Conservation (phyloP, 2,888 invertebrate species). For the Drosophila bunnanda region DNA sequence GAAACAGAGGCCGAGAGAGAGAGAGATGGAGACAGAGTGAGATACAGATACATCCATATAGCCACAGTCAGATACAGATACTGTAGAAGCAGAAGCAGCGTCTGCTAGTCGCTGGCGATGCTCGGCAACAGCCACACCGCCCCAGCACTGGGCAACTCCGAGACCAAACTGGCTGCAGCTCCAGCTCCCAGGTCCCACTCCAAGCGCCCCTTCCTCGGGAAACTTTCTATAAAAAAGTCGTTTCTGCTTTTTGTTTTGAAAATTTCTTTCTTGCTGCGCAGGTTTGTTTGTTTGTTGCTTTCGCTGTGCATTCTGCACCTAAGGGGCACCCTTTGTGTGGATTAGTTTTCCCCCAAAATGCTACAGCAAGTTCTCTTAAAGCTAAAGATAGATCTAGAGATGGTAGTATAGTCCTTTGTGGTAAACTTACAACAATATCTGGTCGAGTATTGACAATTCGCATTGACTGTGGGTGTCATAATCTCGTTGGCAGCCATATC, state of each 20-base stretch:
- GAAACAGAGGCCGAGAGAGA: background rate
- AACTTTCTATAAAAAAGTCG: constrained; percentile 59
- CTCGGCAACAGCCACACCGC: constrained; percentile 65
- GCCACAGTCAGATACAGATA: constrained; percentile 26
- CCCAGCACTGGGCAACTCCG: constrained; percentile 41
- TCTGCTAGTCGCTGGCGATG: constrained; percentile 66
- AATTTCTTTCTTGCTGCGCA: constrained; percentile 48
- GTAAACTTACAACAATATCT: constrained; percentile 85
- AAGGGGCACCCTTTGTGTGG: constrained; percentile 5
- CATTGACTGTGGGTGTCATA: constrained; percentile 82
- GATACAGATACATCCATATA: constrained; percentile 9
- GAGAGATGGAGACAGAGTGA: constrained; percentile 14
- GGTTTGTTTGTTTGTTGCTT: constrained; percentile 41
- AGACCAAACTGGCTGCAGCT: constrained; percentile 48
- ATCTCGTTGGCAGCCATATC: constrained; percentile 83
- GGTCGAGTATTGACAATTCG: constrained; percentile 85
- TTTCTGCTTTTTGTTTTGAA: constrained; percentile 52
- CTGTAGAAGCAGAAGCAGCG: constrained; percentile 64
- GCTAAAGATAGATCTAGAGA: background rate
- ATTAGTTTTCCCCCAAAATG: background rate
- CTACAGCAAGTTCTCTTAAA: constrained; percentile 4
- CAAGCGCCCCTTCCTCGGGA: constrained; percentile 33
- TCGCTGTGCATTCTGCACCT: constrained; percentile 33
- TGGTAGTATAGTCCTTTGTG: background rate
- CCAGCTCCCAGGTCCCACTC: constrained; percentile 1